A percentile compares a stretch with the other conserved stretches of the same genome.
Conservation (phyloP, 2,888 invertebrate species). For the Tetranychus truncatus region DNA sequence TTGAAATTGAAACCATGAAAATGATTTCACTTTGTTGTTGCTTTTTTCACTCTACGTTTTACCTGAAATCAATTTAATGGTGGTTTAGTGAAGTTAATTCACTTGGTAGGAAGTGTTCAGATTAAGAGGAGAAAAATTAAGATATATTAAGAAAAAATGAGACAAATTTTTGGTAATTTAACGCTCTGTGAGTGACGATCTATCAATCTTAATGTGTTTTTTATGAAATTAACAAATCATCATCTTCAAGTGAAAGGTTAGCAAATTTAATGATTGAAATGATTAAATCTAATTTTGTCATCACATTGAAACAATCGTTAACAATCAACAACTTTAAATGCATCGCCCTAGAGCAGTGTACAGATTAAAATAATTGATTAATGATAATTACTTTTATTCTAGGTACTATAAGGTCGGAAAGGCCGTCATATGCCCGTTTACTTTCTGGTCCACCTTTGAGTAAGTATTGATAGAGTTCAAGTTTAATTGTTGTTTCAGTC, state of each 20-base stretch:
- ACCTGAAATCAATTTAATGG: background rate
- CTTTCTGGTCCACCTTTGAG: background rate
- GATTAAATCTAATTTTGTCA: too few species aligned
- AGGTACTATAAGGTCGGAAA: background rate
- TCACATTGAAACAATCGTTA: too few species aligned
- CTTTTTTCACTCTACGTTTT: background rate
- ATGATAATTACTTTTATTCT: background rate
- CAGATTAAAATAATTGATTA: background rate
- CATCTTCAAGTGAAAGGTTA: background rate
- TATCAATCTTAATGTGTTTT: background rate
- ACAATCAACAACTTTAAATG: too few species aligned
- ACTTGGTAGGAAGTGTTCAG: background rate
- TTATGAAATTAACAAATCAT: background rate
- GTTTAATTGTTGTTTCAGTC: background rate
- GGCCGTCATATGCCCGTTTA: background rate
- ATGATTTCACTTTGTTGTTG: background rate
- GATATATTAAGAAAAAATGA: background rate
- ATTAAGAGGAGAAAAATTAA: background rate
- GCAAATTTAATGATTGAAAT: too few species aligned
- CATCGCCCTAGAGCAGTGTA: background rate
- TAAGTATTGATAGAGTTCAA: background rate
- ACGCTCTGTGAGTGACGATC: background rate
- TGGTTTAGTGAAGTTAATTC: background rate
- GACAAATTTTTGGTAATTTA: background rate
- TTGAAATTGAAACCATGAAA: background rate